A percentile compares a stretch with the other conserved stretches of the same genome.
phyloP scores from a whole-genome alignment of 2,888 invertebrate species.

The Trissoscelio sp. region DNA sequence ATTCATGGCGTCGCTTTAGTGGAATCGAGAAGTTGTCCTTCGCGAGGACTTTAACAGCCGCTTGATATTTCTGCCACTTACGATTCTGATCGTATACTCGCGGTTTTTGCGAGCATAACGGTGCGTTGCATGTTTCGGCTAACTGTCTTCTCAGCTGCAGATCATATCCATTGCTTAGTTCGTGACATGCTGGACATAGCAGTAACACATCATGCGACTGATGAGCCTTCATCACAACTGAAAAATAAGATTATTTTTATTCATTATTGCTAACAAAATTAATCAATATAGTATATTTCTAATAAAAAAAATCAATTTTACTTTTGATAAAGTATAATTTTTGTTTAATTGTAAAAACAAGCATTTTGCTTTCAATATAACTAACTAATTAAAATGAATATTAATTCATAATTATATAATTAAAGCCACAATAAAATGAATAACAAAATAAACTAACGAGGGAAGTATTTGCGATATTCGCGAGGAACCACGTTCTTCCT shows the following conservation, averaged over 20 bases:
- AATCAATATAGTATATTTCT: too few species aligned
- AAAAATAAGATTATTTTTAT: slow-evolving; percentile 73
- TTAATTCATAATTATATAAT: too few species aligned
- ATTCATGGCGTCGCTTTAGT: too few species aligned
- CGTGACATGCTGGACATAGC: slow-evolving; percentile 89
- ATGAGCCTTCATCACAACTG: slow-evolving; percentile 90
- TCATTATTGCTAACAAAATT: too few species aligned
- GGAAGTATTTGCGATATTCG: slow-evolving; percentile 91
- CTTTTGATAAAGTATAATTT: too few species aligned
- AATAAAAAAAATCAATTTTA: too few species aligned
- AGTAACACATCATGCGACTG: slow-evolving; percentile 92
- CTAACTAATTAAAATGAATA: too few species aligned
- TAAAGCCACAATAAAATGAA: too few species aligned
- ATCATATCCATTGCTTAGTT: slow-evolving; percentile 88
- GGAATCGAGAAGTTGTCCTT: slow-evolving; percentile 76
- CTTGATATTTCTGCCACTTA: slow-evolving; percentile 85
- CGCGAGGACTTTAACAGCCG: slow-evolving; percentile 87
- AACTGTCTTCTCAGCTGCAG: slow-evolving; percentile 86
- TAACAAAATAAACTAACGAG: slow-evolving; percentile 84
- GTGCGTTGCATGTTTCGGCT: slow-evolving; percentile 87
- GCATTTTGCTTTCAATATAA: too few species aligned
- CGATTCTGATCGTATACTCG: too few species aligned
- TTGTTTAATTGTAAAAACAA: too few species aligned
- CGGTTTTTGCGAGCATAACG: slow-evolving; percentile 83
- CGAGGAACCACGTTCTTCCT: slow-evolving; percentile 92